Percentiles rank a stretch among this genome's conserved stretches.
Conservation (phyloP, 2,113 vertebrate species). For the Promerops cafer region DNA sequence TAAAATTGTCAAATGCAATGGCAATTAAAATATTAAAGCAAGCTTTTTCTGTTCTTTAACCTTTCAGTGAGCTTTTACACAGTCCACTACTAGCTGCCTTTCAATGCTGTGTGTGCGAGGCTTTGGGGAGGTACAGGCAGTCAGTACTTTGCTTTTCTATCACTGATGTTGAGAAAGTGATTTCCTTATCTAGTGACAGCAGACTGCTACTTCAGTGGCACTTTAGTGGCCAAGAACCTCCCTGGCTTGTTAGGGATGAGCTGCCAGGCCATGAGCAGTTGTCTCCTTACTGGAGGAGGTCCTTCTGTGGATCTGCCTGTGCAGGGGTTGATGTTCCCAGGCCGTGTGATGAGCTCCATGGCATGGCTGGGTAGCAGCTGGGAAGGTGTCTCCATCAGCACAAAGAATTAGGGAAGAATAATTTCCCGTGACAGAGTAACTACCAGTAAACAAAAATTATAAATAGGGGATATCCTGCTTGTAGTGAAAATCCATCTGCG, state of each 20-base stretch:
- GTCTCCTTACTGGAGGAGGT: background rate
- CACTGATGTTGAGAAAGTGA: background rate
- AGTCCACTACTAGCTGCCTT: background rate
- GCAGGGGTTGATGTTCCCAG: background rate
- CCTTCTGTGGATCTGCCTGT: accelerated
- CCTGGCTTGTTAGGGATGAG: background rate
- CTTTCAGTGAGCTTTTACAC: background rate
- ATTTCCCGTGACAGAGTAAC: background rate
- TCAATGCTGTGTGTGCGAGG: background rate
- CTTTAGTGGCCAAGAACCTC: background rate
- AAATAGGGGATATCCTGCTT: background rate
- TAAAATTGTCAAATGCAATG: background rate
- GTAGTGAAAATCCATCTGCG: background rate
- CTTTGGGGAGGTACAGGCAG: background rate
- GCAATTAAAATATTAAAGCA: background rate
- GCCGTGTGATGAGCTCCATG: accelerated
- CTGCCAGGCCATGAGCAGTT: background rate
- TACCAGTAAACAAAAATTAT: background rate
- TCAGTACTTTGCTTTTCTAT: background rate
- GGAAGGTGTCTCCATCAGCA: background rate
- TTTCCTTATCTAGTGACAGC: background rate
- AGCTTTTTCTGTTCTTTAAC: background rate
- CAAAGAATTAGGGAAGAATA: background rate
- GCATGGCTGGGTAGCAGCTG: background rate
- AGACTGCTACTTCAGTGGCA: background rate